These are phyloP conservation scores for Gymnothorax javanicus DNA, from an alignment of 2,797 vertebrate species.

Conservation along the genomic window DNA sequence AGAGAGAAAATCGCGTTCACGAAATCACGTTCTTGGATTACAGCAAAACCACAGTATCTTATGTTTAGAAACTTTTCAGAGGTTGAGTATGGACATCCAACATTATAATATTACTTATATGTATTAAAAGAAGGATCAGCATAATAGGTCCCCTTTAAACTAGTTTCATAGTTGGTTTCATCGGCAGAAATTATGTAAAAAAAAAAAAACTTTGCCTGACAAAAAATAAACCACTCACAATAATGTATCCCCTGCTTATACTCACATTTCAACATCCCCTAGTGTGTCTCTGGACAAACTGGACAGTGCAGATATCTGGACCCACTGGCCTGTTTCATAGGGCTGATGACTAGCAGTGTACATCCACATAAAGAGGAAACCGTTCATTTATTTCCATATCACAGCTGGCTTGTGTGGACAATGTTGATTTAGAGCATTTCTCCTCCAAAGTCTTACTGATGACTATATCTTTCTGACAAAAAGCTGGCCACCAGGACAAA, in stretches of 20 bases:
- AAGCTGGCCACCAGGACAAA: constrained; percentile 43
- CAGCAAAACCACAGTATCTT: no score
- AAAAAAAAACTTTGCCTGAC: background rate
- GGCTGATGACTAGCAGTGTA: constrained; percentile 35
- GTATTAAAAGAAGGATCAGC: no score
- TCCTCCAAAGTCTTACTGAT: constrained; percentile 32
- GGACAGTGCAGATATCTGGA: background rate
- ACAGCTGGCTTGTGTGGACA: constrained; percentile 25
- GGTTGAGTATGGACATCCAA: no score
- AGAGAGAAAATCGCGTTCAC: no score
- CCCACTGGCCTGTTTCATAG: background rate
- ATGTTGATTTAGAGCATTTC: constrained; percentile 29
- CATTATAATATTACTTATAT: no score
- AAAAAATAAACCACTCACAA: background rate
- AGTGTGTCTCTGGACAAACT: constrained; percentile 20
- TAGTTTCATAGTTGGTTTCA: no score
- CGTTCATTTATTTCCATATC: constrained; percentile 34
- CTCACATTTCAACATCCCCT: constrained; percentile 1
- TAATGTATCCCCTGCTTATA: background rate
- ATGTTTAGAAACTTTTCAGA: no score
- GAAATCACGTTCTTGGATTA: no score
- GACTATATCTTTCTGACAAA: constrained; percentile 42
- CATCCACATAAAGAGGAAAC: constrained; percentile 31
- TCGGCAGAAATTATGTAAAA: background rate
- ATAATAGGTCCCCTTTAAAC: no score